Conservation (phyloP, 2,888 invertebrate genomes). For the Cheilosia impressa region DNA sequence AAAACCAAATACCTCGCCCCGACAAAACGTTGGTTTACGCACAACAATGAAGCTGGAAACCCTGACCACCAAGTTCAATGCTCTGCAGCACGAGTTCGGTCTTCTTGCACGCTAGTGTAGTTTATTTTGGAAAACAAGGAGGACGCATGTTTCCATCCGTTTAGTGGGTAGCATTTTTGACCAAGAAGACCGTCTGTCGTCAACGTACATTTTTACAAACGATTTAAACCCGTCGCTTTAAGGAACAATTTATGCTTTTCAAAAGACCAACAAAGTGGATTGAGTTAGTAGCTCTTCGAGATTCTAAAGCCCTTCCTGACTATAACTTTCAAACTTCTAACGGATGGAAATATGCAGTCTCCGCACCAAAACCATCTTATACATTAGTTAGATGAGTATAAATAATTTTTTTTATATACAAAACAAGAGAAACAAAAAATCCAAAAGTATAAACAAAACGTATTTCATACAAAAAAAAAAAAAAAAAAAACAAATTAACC, state of each 20-base stretch:
- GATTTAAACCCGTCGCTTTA: too few species aligned
- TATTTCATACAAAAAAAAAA: conserved; percentile 16
- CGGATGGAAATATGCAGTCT: conserved; percentile 29
- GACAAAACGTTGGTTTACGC: too few species aligned
- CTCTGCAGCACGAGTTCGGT: not conserved
- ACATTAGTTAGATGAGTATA: conserved; percentile 66
- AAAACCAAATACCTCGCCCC: too few species aligned
- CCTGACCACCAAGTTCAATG: too few species aligned
- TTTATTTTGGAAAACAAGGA: not conserved
- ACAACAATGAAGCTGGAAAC: too few species aligned
- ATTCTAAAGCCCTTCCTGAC: too few species aligned
- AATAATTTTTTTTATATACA: conserved; percentile 66
- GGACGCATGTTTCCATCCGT: conserved; percentile 30
- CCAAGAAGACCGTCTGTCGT: too few species aligned
- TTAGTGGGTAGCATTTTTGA: not conserved
- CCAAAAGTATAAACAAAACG: conserved; percentile 27
- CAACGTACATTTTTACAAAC: too few species aligned
- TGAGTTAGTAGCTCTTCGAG: too few species aligned
- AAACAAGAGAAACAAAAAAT: conserved; percentile 16
- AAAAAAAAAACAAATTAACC: conserved; percentile 46
- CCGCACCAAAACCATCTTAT: conserved; percentile 10
- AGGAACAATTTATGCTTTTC: too few species aligned
- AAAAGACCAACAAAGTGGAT: too few species aligned
- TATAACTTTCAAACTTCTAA: not conserved
- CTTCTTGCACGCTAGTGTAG: not conserved